Evolutionary conservation across 2,113 vertebrate species (phyloP).

Genomic region (Hypanus sabinus): DNA sequence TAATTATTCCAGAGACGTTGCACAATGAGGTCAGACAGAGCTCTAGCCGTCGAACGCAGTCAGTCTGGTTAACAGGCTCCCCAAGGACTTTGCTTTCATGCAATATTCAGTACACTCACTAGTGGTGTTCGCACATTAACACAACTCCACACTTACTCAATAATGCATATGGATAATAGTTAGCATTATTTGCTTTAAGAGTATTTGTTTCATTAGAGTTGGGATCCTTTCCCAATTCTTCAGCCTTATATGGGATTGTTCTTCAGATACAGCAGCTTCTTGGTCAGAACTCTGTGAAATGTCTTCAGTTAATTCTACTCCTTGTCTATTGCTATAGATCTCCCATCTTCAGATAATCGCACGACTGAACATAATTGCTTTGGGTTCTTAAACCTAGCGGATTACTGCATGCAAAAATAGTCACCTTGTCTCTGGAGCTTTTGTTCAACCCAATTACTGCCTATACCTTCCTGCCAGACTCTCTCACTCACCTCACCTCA

Average conservation of each 20-base stretch:
- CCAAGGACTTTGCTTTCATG: not conserved
- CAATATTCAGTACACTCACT: not conserved
- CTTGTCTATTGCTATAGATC: too few relatives aligned
- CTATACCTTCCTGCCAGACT: too few relatives aligned
- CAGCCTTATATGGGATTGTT: not conserved
- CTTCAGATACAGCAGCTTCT: too few relatives aligned
- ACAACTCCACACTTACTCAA: not conserved
- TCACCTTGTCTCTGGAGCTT: not conserved
- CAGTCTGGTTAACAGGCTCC: not conserved
- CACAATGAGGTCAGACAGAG: conserved; percentile 10
- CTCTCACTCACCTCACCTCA: too few relatives aligned
- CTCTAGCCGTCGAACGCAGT: not conserved
- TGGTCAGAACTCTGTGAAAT: too few relatives aligned
- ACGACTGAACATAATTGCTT: not conserved
- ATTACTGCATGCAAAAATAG: not conserved
- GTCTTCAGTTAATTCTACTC: too few relatives aligned
- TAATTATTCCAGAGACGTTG: not conserved
- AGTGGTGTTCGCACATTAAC: too few relatives aligned
- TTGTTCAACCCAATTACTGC: not conserved
- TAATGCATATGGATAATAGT: not conserved
- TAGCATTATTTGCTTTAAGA: not conserved
- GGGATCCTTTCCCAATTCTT: not conserved
- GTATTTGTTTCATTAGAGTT: not conserved
- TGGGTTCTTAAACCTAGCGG: too few relatives aligned
- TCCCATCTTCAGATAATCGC: too few relatives aligned